A percentile compares a stretch with the other conserved stretches of the same genome.
Conservation (phyloP, 2,888 invertebrate genomes). For the Deilephila elpenor region DNA sequence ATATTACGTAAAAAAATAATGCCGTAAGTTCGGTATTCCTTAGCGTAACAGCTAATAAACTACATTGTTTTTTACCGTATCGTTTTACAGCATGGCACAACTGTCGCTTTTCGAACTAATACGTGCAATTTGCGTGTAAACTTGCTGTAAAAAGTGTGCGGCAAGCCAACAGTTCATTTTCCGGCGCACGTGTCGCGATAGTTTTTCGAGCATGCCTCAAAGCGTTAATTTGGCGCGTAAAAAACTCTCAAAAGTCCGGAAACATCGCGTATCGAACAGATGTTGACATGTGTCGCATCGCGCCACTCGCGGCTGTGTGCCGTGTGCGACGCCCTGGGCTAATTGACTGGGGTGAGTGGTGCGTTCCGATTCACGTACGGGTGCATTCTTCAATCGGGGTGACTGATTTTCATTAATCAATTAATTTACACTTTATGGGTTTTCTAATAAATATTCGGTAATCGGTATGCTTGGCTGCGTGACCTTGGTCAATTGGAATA, state of each 20-base stretch:
- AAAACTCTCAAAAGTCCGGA: conserved; percentile 74
- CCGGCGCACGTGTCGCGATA: conserved; percentile 55
- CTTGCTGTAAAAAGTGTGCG: conserved; percentile 12
- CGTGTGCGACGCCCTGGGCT: conserved; percentile 60
- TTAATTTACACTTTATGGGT: background rate
- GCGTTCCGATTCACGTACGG: conserved; percentile 57
- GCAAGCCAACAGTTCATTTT: conserved; percentile 34
- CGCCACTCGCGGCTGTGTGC: conserved; percentile 48
- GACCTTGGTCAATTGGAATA: background rate
- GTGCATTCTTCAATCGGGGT: conserved; percentile 44
- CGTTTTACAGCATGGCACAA: background rate
- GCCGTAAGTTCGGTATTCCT: too few species aligned
- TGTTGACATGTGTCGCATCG: conserved; percentile 76
- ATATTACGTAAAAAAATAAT: too few species aligned
- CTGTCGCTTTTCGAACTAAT: background rate
- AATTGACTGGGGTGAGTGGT: conserved; percentile 74
- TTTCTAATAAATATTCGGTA: background rate
- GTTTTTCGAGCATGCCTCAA: conserved; percentile 61
- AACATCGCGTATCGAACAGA: conserved; percentile 76
- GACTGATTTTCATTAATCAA: conserved; percentile 33
- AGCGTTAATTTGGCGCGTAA: conserved; percentile 73
- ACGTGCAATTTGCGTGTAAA: conserved; percentile 13
- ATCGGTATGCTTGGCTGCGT: background rate
- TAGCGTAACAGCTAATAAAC: too few species aligned
- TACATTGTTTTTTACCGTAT: background rate